Conservation (phyloP, 2,113 vertebrate species). For the Rhinolophus sinicus region DNA sequence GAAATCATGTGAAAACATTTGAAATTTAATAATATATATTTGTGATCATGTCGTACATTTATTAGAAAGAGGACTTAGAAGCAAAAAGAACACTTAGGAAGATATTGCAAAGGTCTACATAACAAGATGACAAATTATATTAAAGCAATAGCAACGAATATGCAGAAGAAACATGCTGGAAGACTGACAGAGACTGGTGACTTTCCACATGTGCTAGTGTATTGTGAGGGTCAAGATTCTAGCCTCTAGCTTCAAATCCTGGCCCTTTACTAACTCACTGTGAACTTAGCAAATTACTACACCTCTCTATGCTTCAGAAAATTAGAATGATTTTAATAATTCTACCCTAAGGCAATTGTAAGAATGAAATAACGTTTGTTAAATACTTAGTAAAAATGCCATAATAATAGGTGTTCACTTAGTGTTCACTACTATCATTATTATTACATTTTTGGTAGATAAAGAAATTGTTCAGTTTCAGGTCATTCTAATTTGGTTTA, state of each 20-base stretch:
- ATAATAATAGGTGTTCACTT: background rate
- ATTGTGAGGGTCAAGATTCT: background rate
- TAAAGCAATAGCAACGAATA: background rate
- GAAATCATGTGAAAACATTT: constrained; percentile 15
- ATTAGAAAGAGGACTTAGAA: background rate
- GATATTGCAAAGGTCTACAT: background rate
- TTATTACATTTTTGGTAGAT: background rate
- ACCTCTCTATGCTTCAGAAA: background rate
- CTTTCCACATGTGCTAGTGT: background rate
- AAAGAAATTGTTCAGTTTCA: background rate
- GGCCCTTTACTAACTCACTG: background rate
- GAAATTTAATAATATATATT: background rate
- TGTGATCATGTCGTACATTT: background rate
- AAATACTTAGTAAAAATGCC: background rate
- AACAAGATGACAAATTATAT: background rate
- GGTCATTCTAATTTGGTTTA: background rate
- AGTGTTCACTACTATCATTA: background rate
- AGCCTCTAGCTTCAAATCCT: background rate
- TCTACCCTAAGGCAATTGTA: background rate
- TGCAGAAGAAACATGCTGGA: background rate
- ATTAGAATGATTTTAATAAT: background rate
- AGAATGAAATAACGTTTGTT: background rate
- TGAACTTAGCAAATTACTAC: background rate
- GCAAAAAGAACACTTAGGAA: background rate
- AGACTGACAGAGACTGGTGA: background rate